Conservation (phyloP, 2,797 vertebrate genomes). For the Anguilla obscura region DNA sequence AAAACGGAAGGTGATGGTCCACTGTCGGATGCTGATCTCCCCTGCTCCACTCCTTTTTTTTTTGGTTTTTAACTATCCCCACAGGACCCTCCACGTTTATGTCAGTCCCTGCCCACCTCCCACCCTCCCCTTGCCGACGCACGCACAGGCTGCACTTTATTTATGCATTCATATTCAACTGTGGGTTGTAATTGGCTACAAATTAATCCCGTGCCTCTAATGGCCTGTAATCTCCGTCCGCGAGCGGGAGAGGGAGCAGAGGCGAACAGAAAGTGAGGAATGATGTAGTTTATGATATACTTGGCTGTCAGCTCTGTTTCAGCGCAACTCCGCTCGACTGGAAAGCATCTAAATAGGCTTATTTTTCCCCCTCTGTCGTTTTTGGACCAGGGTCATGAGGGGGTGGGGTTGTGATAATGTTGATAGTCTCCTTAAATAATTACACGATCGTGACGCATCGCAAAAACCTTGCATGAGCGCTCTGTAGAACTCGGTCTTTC, state of each 20-base stretch:
- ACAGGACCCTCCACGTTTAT: conserved; percentile 55
- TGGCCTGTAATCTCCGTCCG: conserved; percentile 76
- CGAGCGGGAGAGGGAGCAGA: conserved; percentile 55
- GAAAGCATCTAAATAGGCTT: conserved; percentile 80
- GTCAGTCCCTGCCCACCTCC: conserved; percentile 38
- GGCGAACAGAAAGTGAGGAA: conserved; percentile 51
- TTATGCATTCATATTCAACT: conserved; percentile 80
- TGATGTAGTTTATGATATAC: conserved; percentile 67
- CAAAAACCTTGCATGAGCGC: conserved; percentile 9
- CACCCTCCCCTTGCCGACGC: conserved; percentile 28
- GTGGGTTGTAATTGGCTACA: conserved; percentile 83
- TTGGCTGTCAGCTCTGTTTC: conserved; percentile 70
- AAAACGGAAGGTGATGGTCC: conserved; percentile 59
- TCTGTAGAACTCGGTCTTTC: conserved; percentile 3
- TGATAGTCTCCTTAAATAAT: conserved; percentile 69
- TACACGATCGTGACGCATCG: conserved; percentile 57
- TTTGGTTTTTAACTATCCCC: conserved; percentile 61
- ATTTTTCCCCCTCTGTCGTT: conserved; percentile 57
- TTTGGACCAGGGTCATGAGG: conserved; percentile 49
- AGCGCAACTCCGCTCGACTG: conserved; percentile 72
- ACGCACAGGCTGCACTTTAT: conserved; percentile 64
- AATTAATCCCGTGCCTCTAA: conserved; percentile 84
- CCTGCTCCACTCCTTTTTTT: conserved; percentile 54
- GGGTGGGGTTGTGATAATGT: conserved; percentile 62
- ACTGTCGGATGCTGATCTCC: conserved; percentile 53